Evolutionary conservation across 2,113 vertebrate species (phyloP).

Genomic region (Pituophis catenifer): DNA sequence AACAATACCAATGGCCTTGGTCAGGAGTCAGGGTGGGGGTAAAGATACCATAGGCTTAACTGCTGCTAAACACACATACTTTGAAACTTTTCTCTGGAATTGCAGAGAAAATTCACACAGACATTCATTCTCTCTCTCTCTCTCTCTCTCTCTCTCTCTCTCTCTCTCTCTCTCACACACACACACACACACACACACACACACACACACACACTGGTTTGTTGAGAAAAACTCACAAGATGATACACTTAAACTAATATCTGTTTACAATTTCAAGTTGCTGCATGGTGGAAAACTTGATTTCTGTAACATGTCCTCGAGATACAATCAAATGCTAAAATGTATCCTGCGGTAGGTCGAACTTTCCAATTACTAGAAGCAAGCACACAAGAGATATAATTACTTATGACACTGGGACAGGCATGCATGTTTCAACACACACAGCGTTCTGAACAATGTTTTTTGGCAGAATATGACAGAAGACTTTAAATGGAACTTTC

Average conservation of each 20-base stretch:
- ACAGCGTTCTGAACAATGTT: slow-evolving; percentile 70
- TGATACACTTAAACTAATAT: slow-evolving; percentile 67
- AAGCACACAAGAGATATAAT: slow-evolving; percentile 83
- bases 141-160: too few relatives aligned
- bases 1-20: slow-evolving; percentile 27
- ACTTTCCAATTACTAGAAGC: slow-evolving; percentile 78
- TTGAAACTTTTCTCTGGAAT: slow-evolving; percentile 47
- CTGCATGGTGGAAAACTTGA: slow-evolving; percentile 66
- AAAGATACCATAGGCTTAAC: slow-evolving; percentile 42
- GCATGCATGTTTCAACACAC: slow-evolving; percentile 78
- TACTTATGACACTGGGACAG: slow-evolving; percentile 86
- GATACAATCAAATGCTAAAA: slow-evolving; percentile 73
- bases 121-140: too few relatives aligned
- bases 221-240: slow-evolving; percentile 58
- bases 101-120: slow-evolving; percentile 48
- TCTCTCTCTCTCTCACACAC: too few relatives aligned
- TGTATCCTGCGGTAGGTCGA: slow-evolving; percentile 74
- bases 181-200: background rate
- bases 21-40: slow-evolving; percentile 25
- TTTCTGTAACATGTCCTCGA: slow-evolving; percentile 71
- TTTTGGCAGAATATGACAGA: slow-evolving; percentile 78
- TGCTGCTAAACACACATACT: slow-evolving; percentile 24
- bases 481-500: slow-evolving; percentile 73
- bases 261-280: slow-evolving; percentile 72
- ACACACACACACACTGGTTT: slow-evolving; percentile 25